Evolutionary conservation across 2,113 vertebrate species (phyloP).

Genomic region (Megaceryle maxima): DNA sequence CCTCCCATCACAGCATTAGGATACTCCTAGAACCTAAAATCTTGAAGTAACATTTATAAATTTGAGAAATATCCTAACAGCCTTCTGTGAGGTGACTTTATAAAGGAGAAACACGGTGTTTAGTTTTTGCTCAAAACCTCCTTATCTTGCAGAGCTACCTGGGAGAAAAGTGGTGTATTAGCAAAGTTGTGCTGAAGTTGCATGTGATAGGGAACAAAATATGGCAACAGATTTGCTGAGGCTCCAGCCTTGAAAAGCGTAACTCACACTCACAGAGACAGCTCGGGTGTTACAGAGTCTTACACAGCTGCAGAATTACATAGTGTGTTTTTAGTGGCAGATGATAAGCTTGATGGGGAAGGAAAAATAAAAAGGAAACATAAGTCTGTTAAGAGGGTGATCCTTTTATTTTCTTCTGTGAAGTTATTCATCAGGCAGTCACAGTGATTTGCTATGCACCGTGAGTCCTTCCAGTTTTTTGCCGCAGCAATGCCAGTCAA

Average conservation of each 20-base stretch:
- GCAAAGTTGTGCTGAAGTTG: neutral
- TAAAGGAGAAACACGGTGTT: neutral
- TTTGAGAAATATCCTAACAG: neutral
- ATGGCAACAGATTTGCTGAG: neutral
- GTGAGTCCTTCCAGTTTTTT: neutral
- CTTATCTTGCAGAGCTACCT: neutral
- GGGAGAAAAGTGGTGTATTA: neutral
- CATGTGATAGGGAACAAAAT: neutral
- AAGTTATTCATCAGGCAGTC: neutral
- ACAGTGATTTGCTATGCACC: neutral
- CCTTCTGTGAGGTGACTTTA: neutral
- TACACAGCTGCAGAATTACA: neutral
- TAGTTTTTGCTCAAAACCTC: neutral
- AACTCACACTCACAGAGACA: fast-evolving
- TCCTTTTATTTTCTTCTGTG: neutral
- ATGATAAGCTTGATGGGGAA: neutral
- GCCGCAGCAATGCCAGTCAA: neutral
- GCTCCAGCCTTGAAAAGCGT: neutral
- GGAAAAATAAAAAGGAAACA: neutral
- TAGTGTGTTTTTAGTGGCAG: neutral
- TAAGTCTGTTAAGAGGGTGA: neutral
- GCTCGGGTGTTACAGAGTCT: neutral
- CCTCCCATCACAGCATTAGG: neutral
- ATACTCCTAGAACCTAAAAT: neutral
- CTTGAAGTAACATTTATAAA: neutral